These are phyloP conservation scores for Stenoptilia bipunctidactyla DNA, from an alignment of 2,888 invertebrate species.

Conservation along the genomic window DNA sequence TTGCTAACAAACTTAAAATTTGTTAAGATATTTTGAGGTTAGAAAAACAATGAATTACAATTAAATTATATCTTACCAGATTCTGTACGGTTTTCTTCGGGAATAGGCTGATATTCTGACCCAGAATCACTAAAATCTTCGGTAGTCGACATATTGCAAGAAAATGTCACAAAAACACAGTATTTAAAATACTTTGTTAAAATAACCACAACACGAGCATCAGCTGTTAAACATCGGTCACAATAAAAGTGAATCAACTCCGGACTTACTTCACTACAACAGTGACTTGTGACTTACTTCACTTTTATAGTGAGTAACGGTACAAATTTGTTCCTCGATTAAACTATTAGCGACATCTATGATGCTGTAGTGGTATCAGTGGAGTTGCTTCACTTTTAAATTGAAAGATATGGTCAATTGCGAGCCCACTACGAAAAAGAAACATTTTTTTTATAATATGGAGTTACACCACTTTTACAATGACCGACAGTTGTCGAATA, in stretches of 20 bases:
- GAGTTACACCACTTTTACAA: conserved; percentile 8
- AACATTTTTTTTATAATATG: background rate
- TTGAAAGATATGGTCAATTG: conserved; percentile 4
- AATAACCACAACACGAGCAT: conserved; percentile 2
- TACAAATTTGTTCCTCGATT: conserved; percentile 4
- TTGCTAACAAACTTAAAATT: background rate
- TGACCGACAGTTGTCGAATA: no score
- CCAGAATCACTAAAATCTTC: conserved; percentile 12
- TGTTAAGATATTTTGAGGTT: conserved; percentile 11
- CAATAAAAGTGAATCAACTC: conserved; percentile 7
- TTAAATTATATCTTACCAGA: background rate
- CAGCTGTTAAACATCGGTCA: conserved; percentile 6
- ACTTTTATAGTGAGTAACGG: conserved; percentile 10
- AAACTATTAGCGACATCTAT: conserved; percentile 6
- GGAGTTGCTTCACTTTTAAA: background rate
- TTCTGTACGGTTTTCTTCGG: conserved; percentile 10
- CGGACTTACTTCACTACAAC: conserved; percentile 10
- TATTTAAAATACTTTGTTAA: conserved; percentile 3
- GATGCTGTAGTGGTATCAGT: conserved; percentile 2
- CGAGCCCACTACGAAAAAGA: no score
- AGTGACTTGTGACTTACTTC: conserved; percentile 8
- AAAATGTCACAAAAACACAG: conserved; percentile 5
- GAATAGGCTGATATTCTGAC: conserved; percentile 14
- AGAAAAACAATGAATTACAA: conserved; percentile 14
- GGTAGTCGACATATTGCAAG: conserved; percentile 6